Conservation (phyloP, 2,888 invertebrate species). For the Theodoxus fluviatilis region DNA sequence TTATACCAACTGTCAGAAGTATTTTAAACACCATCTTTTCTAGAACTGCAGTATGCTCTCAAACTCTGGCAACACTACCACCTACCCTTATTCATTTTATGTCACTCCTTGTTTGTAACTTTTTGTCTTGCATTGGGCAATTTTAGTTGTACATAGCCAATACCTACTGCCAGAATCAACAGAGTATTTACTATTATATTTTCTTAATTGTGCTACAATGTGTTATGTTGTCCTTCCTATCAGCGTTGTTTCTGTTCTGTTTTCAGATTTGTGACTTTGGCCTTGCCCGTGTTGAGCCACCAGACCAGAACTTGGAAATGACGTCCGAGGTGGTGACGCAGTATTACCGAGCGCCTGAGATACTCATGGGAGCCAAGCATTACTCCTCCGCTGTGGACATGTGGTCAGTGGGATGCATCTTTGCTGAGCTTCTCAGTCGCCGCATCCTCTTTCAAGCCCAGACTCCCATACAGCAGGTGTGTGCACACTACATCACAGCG, state of each 20-base stretch:
- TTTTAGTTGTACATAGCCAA: too few species aligned
- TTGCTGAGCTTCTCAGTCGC: slow-evolving; percentile 93
- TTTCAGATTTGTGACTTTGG: slow-evolving; percentile 97
- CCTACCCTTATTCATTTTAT: too few species aligned
- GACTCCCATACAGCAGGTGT: slow-evolving; percentile 93
- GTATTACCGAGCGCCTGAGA: slow-evolving; percentile 98
- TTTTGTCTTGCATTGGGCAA: too few species aligned
- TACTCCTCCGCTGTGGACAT: slow-evolving; percentile 97
- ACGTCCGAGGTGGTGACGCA: slow-evolving; percentile 99
- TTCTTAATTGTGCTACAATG: too few species aligned
- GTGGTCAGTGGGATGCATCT: slow-evolving; percentile 99
- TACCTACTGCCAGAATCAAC: too few species aligned
- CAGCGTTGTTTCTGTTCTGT: background rate
- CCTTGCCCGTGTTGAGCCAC: slow-evolving; percentile 95
- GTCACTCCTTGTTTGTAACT: too few species aligned
- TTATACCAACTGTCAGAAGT: too few species aligned
- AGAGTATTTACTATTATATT: too few species aligned
- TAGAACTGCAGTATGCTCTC: too few species aligned
- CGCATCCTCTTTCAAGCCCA: slow-evolving; percentile 98
- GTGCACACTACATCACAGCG: too few species aligned
- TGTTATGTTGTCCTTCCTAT: background rate
- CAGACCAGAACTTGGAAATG: slow-evolving; percentile 89
- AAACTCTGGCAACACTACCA: too few species aligned
- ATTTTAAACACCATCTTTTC: too few species aligned
- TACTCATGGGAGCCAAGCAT: slow-evolving; percentile 97